Evolutionary conservation across 2,888 invertebrate genomes (phyloP).

Genomic region (Himalopsyche tibetana): DNA sequence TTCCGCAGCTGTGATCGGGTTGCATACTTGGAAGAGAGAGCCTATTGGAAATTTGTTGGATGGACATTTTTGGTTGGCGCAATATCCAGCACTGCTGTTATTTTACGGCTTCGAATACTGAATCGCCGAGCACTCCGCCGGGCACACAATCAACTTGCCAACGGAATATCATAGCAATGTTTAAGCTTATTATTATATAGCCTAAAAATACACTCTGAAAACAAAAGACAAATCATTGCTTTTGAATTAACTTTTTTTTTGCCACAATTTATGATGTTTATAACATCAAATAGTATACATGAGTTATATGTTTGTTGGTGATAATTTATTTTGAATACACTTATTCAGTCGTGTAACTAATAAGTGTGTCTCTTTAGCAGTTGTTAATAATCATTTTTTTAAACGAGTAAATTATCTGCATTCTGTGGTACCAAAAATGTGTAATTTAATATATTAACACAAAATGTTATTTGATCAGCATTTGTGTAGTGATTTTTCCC

Average conservation of each 20-base stretch:
- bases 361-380: no score
- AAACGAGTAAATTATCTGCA: no score
- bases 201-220: background rate
- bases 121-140: conserved; percentile 82
- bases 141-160: conserved; percentile 84
- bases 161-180: conserved; percentile 71
- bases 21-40: conserved; percentile 88
- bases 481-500: no score
- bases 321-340: no score
- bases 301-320: no score
- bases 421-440: no score
- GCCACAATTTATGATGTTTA: background rate
- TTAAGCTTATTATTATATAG: conserved; percentile 7
- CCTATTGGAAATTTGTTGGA: conserved; percentile 89
- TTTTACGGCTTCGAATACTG: conserved; percentile 81
- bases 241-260: no score
- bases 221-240: background rate
- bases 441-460: no score
- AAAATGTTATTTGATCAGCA: no score
- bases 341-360: no score
- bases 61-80: conserved; percentile 82
- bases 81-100: conserved; percentile 81
- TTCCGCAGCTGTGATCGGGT: conserved; percentile 88
- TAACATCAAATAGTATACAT: background rate
- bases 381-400: no score